Percentiles rank a stretch among this genome's conserved stretches.
Evolutionary conservation across 30 jellyfish, hydroid and myxozoan species (phyloP).

Genomic region (Cassiopea andromeda): DNA sequence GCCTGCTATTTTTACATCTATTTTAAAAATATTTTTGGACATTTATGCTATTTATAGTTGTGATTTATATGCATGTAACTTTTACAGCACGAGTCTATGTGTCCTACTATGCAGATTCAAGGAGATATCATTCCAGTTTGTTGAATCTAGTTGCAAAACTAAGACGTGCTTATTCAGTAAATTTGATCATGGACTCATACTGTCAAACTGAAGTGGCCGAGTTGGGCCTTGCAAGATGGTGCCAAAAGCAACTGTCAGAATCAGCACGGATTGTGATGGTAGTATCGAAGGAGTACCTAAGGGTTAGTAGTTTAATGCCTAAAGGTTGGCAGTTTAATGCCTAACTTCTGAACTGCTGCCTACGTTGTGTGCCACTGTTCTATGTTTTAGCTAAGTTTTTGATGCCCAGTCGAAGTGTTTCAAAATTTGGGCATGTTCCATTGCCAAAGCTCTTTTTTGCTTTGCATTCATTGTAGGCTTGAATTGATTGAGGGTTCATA

Average conservation of each 20-base stretch:
- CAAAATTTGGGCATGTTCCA: too few relatives aligned
- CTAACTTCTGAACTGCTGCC: background rate
- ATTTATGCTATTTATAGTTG: too few relatives aligned
- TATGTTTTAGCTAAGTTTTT: too few relatives aligned
- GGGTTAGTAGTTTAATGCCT: constrained; percentile 12
- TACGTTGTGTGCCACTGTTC: too few relatives aligned
- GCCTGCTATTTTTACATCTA: too few relatives aligned
- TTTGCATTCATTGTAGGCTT: too few relatives aligned
- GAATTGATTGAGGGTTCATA: too few relatives aligned
- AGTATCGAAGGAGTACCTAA: constrained; percentile 37
- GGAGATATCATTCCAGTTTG: constrained; percentile 10
- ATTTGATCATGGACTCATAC: constrained; percentile 41
- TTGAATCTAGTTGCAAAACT: constrained; percentile 40
- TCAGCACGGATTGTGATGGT: constrained; percentile 45
- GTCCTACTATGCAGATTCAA: constrained; percentile 60
- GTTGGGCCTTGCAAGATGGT: constrained; percentile 69
- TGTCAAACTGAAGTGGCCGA: constrained; percentile 40
- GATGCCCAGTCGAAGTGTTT: too few relatives aligned
- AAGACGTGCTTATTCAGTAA: constrained; percentile 19
- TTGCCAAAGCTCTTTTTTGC: too few relatives aligned
- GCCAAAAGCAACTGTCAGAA: constrained; percentile 54
- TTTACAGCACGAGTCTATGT: constrained; percentile 48
- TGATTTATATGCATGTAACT: background rate
- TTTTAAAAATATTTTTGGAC: too few relatives aligned
- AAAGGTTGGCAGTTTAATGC: background rate